Evolutionary conservation across 2,888 invertebrate genomes (phyloP).

Genomic region (Pseudococcus longispinus): DNA sequence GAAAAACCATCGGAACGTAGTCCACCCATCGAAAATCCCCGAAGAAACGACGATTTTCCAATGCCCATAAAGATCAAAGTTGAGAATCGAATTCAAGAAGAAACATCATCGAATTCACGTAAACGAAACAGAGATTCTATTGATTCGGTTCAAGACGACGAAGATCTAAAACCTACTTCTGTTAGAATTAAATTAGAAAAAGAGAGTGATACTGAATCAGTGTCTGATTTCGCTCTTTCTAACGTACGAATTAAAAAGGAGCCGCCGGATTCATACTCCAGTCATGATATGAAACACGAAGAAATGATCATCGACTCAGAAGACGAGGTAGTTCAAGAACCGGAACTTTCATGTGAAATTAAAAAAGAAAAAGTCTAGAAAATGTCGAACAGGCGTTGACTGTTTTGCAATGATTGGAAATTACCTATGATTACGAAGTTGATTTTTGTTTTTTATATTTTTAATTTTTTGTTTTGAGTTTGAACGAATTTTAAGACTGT

Average conservation of each 20-base stretch:
- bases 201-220: not conserved
- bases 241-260: not conserved
- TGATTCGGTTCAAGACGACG: not conserved
- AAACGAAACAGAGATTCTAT: not conserved
- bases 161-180: not conserved
- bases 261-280: not conserved
- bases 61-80: not conserved
- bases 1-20: no score
- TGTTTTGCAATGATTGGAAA: not conserved
- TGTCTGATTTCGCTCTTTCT: no score
- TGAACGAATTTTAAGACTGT: not conserved
- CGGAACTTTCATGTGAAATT: not conserved
- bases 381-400: not conserved
- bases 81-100: not conserved
- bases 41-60: not conserved
- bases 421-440: not conserved
- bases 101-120: not conserved
- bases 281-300: not conserved
- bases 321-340: not conserved
- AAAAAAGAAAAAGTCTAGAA: not conserved
- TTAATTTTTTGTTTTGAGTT: not conserved
- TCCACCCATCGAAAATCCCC: no score
- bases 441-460: not conserved
- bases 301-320: not conserved
- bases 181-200: not conserved